phyloP scores from a whole-genome alignment of 2,113 vertebrate species.

The Sorex fumeus region DNA sequence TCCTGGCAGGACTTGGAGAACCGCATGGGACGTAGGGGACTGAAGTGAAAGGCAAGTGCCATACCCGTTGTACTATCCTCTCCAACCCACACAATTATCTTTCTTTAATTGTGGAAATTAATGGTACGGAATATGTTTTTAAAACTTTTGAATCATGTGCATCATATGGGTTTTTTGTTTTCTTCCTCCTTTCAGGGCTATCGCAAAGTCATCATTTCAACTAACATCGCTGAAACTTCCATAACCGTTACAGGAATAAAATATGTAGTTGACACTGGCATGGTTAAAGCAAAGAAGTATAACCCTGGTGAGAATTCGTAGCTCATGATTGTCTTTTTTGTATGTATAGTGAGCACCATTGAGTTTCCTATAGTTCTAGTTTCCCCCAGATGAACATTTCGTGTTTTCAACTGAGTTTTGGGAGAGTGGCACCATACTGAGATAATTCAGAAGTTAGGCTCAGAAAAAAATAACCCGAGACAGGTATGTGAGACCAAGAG shows the following conservation, averaged over 20 bases:
- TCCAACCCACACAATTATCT: too few relatives aligned
- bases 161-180: conserved; percentile 63
- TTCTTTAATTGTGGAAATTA: conserved; percentile 23
- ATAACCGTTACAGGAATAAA: conserved; percentile 98
- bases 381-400: not conserved
- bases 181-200: conserved; percentile 90
- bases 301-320: conserved; percentile 92
- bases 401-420: not conserved
- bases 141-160: conserved; percentile 34
- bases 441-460: not conserved
- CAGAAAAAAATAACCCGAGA: not conserved
- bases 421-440: not conserved
- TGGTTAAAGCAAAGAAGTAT: conserved; percentile 99
- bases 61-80: too few relatives aligned
- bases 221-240: conserved; percentile 98
- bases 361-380: not conserved
- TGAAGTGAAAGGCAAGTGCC: too few relatives aligned
- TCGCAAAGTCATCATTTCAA: conserved; percentile 97
- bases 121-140: conserved; percentile 40
- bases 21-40: too few relatives aligned
- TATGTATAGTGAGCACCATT: not conserved
- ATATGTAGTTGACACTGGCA: conserved; percentile 97
- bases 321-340: conserved; percentile 37
- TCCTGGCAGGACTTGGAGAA: too few relatives aligned
- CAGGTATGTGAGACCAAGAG: not conserved